Evolutionary conservation across 2,797 vertebrate genomes (phyloP).

Genomic region (Pipistrellus nathusii): DNA sequence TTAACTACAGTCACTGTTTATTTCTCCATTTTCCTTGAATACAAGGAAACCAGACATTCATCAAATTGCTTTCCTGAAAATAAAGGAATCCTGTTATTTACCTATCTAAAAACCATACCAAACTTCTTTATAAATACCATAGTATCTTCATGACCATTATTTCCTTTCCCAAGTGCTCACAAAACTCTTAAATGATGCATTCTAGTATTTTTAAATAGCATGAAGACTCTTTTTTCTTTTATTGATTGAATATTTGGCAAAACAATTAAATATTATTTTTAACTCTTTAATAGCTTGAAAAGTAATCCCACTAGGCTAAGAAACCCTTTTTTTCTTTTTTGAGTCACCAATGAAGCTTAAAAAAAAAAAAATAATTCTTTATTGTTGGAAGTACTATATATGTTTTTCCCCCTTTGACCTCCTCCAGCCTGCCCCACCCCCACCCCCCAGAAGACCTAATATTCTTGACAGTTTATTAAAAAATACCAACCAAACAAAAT

Average conservation of each 20-base stretch:
- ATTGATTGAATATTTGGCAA: constrained; percentile 19
- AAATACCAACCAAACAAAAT: constrained; percentile 12
- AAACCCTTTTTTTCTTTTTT: background rate
- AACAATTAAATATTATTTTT: constrained; percentile 53
- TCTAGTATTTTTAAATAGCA: constrained; percentile 33
- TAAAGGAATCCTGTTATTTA: background rate
- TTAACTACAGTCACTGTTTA: constrained; percentile 41
- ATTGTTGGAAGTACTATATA: too few relatives aligned
- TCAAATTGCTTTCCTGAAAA: constrained; percentile 58
- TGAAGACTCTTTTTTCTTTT: background rate
- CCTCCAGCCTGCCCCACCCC: too few relatives aligned
- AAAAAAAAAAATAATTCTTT: too few relatives aligned
- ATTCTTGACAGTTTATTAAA: constrained; percentile 14
- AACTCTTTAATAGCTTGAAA: constrained; percentile 36
- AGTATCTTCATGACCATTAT: constrained; percentile 34
- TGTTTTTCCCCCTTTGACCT: too few relatives aligned
- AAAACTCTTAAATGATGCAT: constrained; percentile 20
- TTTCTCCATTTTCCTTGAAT: constrained; percentile 24
- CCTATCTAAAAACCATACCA: background rate
- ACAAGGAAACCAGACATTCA: constrained; percentile 44
- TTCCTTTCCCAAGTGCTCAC: constrained; percentile 12
- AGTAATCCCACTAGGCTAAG: constrained; percentile 32
- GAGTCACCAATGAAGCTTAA: too few relatives aligned
- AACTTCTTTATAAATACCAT: constrained; percentile 34
- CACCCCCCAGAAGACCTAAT: background rate